Evolutionary conservation across 2,888 invertebrate genomes (phyloP), one percentile per base, ranked within the genome.

Genomic region (Capitulum mitella): DNA sequence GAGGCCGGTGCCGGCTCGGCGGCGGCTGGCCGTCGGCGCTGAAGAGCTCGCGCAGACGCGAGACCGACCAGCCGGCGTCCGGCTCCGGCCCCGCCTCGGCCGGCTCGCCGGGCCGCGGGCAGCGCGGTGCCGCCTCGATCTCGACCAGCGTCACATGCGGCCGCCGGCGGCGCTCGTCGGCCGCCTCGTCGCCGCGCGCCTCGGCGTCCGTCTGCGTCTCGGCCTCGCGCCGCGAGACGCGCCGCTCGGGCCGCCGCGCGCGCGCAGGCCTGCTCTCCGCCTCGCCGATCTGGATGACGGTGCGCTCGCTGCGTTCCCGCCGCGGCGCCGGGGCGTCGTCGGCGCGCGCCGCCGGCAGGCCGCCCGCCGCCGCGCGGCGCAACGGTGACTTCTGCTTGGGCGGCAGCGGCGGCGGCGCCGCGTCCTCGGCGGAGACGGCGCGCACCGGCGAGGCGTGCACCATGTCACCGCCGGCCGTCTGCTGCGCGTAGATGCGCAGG

Each of bases 321-420:
- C 77, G 64, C 32, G 80, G 77, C 3, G 79, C 78, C 37, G 80
- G 80, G n/a, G 48, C 80, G 61, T 80, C 80, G 29, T 87, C 89
- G 82, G 90, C 89, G 83, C 90, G 90, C 43, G 90, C 90, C 0
- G 90, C 90, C 79, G 90, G 90, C 82, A 90, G 87, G 76, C 81
- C 22, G 19, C 79, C 79, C 26, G 81, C 77, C 32, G 77, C 78
- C 10, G 79, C 77, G 19, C 78, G 79, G n/a, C 46, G 86, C 10
- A 90, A 90, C 0, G 90, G 90, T 48, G 79, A 79, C 61, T 78
- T 80, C 78, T 83, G 83, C 78, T 83, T 83, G 14, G 83, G 83
- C n/a, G 83, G 83, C 32, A 83, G 79, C n/a, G 83, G 82, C 37
- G 83, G 83, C 16, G 81, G 79, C 19, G 80, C 79, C 61, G 79